Percentiles rank a stretch among this genome's conserved stretches.
phyloP scores from a whole-genome alignment of 2,113 vertebrate species.

The Rallus limicola region DNA sequence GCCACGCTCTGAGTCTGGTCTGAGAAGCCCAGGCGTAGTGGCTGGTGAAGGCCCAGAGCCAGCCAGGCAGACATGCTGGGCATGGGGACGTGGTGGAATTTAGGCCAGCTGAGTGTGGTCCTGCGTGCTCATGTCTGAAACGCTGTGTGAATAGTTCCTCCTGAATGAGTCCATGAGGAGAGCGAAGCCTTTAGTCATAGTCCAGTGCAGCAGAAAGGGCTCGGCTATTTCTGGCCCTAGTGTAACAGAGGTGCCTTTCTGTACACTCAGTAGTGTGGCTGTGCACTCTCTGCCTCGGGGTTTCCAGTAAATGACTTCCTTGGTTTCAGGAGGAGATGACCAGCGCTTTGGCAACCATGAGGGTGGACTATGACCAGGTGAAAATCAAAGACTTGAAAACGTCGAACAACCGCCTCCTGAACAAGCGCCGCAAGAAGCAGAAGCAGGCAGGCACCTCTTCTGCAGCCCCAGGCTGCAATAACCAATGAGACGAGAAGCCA shows the following conservation, averaged over 20 bases:
- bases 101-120: not conserved
- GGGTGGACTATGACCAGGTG: conserved; percentile 97
- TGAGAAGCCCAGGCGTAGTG: not conserved
- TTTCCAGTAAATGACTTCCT: not conserved
- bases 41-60: not conserved
- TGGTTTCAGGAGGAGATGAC: conserved; percentile 94
- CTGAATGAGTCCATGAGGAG: not conserved
- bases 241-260: not conserved
- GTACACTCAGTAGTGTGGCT: not conserved
- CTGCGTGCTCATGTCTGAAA: not conserved
- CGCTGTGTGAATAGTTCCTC: not conserved
- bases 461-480: conserved; percentile 81
- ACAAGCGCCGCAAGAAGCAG: conserved; percentile 93
- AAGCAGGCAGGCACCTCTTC: conserved; percentile 80
- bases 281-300: not conserved
- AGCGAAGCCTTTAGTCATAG: not conserved
- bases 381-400: conserved; percentile 97
- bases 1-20: rapidly evolving
- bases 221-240: not conserved
- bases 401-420: conserved; percentile 93
- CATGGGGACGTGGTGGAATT: not conserved
- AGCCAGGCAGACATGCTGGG: not conserved
- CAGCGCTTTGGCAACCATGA: conserved; percentile 96
- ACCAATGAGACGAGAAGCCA: conserved; percentile 71
- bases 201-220: not conserved